Evolutionary conservation across 2,113 vertebrate species (phyloP), one percentile per base, ranked within the genome.

Genomic region (Podilymbus podiceps): DNA sequence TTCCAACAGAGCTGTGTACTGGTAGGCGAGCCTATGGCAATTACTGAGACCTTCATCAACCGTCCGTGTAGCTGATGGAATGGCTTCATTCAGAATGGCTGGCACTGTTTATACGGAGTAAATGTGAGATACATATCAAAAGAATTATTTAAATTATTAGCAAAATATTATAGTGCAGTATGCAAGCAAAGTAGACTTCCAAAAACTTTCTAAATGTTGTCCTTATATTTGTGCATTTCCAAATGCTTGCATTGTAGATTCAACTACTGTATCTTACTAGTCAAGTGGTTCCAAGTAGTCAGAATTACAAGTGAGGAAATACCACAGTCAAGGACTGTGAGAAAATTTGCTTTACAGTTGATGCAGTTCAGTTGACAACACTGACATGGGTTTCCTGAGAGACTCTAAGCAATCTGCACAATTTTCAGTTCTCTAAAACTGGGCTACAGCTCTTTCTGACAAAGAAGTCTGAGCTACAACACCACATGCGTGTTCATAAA

Each of bases 1-100:
- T 97, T 99, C 99, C 90, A 99, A 79, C 62, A 99, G 87, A 23
- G 99, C 98, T 0, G 98, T 99, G 97, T 99, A 99, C 40, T 60
- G 97, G 95, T 98, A 97, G 1, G 98, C 98, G 47, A 98, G 92
- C 16, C 72, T 63, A 64, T 97, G 98, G 8, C 98, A 98, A 11
- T 33, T 90, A 8, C 87, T 89, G 58, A 99, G 98, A 27, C 97
- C 93, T 11, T 84, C 42, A n/a, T 99, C 98, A 0, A 99, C 83
- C 16, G 96, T 82, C 20, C 52, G 53, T 7, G 82, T 97, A 71
- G 98, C 96, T 47, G 93, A 97, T 0, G 97, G 98, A 75, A 99
- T 97, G 64, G 97, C 96, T 97, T 98, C 97, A 0, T 74, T 97
- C 33, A 99, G 98, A 96, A 98, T 75, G 55, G 95, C 88, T n/a